These are phyloP conservation scores for Torymus tubicola DNA, from an alignment of 2,888 invertebrate genomes.

Conservation along the genomic window DNA sequence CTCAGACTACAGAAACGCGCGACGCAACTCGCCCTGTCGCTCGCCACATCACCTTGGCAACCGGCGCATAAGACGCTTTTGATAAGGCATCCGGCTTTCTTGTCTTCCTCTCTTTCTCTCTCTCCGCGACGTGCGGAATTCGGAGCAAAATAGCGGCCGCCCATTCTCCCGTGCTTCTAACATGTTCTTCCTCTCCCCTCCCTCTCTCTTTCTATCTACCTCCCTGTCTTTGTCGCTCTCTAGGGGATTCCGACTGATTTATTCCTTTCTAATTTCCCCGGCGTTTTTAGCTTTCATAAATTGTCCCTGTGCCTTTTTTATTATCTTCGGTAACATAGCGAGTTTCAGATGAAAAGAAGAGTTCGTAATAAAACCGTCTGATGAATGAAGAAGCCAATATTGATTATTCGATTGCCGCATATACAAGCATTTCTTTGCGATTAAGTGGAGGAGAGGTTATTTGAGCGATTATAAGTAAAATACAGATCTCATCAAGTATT, in stretches of 20 bases:
- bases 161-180: slow-evolving; percentile 11
- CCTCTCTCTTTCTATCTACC: neutral
- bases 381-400: too few species aligned
- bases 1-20: too few species aligned
- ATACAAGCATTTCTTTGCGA: too few species aligned
- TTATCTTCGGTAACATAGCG: neutral
- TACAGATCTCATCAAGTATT: too few species aligned
- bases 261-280: slow-evolving; percentile 32
- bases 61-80: slow-evolving; percentile 68
- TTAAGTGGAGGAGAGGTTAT: too few species aligned
- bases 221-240: slow-evolving; percentile 4
- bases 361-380: too few species aligned
- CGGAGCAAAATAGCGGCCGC: slow-evolving; percentile 21
- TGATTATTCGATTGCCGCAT: too few species aligned
- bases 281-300: slow-evolving; percentile 12
- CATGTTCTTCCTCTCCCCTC: neutral
- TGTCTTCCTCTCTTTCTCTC: slow-evolving; percentile 7
- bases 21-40: slow-evolving; percentile 16
- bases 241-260: slow-evolving; percentile 30
- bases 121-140: slow-evolving; percentile 28
- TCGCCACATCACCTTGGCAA: slow-evolving; percentile 66
- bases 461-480: too few species aligned
- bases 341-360: neutral
- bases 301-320: neutral
- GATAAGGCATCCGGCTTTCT: slow-evolving; percentile 63